These are phyloP conservation scores for Piprites chloris DNA, from an alignment of 2,113 vertebrate species.

Conservation along the genomic window DNA sequence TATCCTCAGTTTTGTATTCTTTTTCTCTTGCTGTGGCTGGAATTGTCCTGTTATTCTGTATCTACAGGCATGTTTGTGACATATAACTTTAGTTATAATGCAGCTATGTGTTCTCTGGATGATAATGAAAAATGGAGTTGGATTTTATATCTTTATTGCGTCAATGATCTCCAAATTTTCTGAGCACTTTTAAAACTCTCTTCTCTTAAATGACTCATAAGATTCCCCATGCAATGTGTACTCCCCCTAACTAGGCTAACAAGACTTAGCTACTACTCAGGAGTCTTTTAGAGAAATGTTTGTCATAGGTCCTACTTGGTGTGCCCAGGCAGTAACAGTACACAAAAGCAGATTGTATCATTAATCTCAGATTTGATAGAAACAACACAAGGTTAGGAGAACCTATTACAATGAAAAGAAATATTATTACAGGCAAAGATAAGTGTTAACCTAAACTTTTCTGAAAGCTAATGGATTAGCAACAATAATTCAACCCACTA, in stretches of 20 bases:
- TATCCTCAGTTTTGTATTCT: not conserved
- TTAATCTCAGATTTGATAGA: constrained; percentile 3
- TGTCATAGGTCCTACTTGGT: not conserved
- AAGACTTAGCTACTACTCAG: not conserved
- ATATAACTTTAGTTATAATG: not conserved
- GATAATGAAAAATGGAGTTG: not conserved
- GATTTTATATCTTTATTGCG: not conserved
- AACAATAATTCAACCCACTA: not conserved
- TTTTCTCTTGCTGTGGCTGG: not conserved
- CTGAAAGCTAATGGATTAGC: not conserved
- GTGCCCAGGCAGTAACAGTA: not conserved
- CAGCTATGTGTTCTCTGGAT: not conserved
- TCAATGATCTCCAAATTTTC: not conserved
- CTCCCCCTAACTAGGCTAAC: not conserved
- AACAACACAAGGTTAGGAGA: not conserved
- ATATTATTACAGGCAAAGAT: not conserved
- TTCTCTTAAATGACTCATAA: not conserved
- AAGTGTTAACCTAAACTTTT: not conserved
- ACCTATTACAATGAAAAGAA: not conserved
- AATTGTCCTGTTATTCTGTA: not conserved
- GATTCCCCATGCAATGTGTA: not conserved
- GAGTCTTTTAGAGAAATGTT: not conserved
- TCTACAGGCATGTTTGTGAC: not conserved
- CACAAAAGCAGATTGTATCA: not conserved
- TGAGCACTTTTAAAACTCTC: not conserved